A percentile compares a stretch with the other conserved stretches of the same genome.
Conservation (phyloP, 1,140 invertebrate species). For the Calycopis cecrops region DNA sequence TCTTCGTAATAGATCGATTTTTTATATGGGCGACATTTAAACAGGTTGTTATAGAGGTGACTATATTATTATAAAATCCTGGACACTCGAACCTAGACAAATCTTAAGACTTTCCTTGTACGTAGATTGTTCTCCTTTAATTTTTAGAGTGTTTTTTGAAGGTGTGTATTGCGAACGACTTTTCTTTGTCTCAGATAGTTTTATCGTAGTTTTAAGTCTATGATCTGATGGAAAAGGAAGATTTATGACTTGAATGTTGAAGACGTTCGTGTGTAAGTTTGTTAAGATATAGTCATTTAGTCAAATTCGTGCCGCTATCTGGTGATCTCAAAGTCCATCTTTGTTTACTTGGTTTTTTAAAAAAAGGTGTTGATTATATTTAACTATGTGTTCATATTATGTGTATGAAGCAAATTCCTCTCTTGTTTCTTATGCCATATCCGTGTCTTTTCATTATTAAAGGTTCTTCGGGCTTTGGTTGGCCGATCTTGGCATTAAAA, state of each 20-base stretch:
- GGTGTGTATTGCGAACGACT: background rate
- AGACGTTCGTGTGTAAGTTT: background rate
- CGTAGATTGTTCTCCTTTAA: background rate
- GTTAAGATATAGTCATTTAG: slow-evolving; percentile 2
- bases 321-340: background rate
- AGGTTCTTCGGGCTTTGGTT: background rate
- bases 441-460: background rate
- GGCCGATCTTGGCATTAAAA: background rate
- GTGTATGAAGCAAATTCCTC: background rate
- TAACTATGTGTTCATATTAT: no score
- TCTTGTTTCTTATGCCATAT: background rate
- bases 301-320: background rate
- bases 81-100: no score
- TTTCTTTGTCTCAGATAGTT: background rate
- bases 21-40: no score
- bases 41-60: no score
- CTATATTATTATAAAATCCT: no score
- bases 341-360: background rate
- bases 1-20: no score
- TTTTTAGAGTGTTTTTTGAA: background rate
- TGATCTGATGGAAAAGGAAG: background rate
- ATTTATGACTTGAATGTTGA: background rate
- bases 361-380: background rate
- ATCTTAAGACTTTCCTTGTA: background rate
- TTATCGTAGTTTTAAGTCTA: background rate